Evolutionary conservation across 2,888 invertebrate genomes (phyloP), one percentile per base, ranked within the genome.

Genomic region (Myopa tessellatipennis): DNA sequence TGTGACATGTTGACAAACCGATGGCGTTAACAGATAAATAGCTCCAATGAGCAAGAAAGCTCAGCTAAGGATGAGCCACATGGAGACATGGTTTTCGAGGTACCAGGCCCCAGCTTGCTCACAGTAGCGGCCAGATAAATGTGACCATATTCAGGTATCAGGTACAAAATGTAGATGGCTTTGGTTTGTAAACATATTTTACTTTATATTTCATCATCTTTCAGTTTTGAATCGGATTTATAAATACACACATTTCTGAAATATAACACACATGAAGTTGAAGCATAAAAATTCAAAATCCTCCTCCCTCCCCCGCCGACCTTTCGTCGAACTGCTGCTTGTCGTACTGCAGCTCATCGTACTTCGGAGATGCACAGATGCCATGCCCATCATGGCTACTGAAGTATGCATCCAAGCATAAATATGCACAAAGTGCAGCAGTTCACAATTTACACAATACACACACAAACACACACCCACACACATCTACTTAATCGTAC

Each of bases 11-110:
- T 83, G 83, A 83, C 83, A 81, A 80, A 83, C 81, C 80, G 82
- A 83, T 83, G 83, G 83, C 83, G 83, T 82, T 82, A 83, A 82
- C 81, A 82, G 83, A 83, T 83, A 83, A 83, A 82, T 81, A 80
- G 81, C 18, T 8, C 8, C 36, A 63, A 34, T 26, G 45, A 68
- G 68, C 61, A 8, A 4, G 61, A 18, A 34, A 63, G 34, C n/a
- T 7, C 26, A 26, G 26, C 2, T 26, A 26, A 26, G 26, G 26
- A 26, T 26, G 26, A 26, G 26, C 26, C 26, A 26, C 26, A 26
- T 34, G 26, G 34, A 63, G 61, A 4, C 61, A 26, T 1, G 26
- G 26, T 26, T 26, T 26, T 5, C 58, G 18, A 18, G 6, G 58
- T 10, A 58, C n/a, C n/a, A 58, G 58, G n/a, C 58, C 58, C 12